Base-by-base conservation (phyloP, 2,888 invertebrate species). In the Catocala fraxini region DNA sequence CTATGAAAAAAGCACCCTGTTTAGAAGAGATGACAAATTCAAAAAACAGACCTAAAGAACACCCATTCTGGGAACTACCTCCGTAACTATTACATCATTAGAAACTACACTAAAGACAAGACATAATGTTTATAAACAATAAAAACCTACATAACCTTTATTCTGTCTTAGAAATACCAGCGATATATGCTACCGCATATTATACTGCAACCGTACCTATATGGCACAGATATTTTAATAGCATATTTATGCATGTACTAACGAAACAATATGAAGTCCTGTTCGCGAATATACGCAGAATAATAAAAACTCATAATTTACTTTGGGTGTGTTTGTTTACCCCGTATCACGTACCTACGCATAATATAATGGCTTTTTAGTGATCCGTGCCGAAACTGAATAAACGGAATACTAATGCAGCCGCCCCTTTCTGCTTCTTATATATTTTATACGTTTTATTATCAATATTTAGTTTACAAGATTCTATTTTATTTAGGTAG, bases 311-410 rank as follows among this genome's bases (percentile, higher is more conserved):
- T 41, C 41, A 41, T 51, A 39, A 47, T 43, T 62, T 49, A 55
- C 33, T 59, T 47, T 42, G 6, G 5, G 6, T n/a, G 6, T 39
- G 39, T 68, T 66, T 51, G n/a, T 6, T 5, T 46, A 51, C 51
- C 15, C 51, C 13, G 25, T 60, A 56, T 60, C 5, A 51, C 35
- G 41, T 53, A 48, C 39, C 6, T 58, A 39, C 41, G 51, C 11
- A n/a, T n/a, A 49, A 15, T 56, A 41, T 42, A 47, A 53, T 10
- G 12, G 41, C 6, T 45, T 56, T 56, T 55, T 45, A 51, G 46
- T 56, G 46, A 51, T 56, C 56, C 56, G 34, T 51, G 51, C 57
- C 15, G 11, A 57, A 57, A 49, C 33, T 56, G 56, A 13, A 55
- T 55, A 35, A 39, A 47, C 11, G 15, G 46, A 55, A 56, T 56